Percentiles rank a stretch among this genome's conserved stretches.
Evolutionary conservation across 2,888 invertebrate genomes (phyloP).

Genomic region (Drosophila prolongata): DNA sequence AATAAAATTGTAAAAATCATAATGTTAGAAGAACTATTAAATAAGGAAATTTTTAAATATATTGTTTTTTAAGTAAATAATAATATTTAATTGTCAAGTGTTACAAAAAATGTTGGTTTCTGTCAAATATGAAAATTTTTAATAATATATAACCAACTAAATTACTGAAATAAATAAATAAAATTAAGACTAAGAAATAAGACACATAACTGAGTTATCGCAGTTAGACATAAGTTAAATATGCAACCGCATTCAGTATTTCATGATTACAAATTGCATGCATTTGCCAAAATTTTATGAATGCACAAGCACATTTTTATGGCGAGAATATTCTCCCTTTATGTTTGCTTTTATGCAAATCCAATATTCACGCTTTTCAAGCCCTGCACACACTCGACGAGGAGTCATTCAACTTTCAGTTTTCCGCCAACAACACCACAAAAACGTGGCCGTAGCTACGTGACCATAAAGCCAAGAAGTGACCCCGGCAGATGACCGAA

Average conservation of each 20-base stretch:
- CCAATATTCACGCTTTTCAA: conserved; percentile 15
- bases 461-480: conserved; percentile 54
- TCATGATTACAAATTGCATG: conserved; percentile 28
- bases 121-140: too few relatives aligned
- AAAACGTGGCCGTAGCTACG: conserved; percentile 53
- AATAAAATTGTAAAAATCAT: neutral
- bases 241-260: neutral
- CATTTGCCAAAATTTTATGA: conserved; percentile 9
- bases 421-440: neutral
- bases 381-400: conserved; percentile 23
- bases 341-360: conserved; percentile 31
- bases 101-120: too few relatives aligned
- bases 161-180: neutral
- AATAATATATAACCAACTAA: too few relatives aligned
- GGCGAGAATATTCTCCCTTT: conserved; percentile 13
- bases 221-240: neutral
- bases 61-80: too few relatives aligned
- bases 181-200: too few relatives aligned
- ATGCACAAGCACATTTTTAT: conserved; percentile 14
- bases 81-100: too few relatives aligned
- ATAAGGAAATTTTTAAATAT: neutral
- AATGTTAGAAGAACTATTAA: neutral
- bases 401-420: conserved; percentile 63
- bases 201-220: neutral
- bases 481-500: conserved; percentile 52